Evolutionary conservation across 1,140 invertebrate species (phyloP), one percentile per base, ranked within the genome.

Genomic region (Ceratina australensis): DNA sequence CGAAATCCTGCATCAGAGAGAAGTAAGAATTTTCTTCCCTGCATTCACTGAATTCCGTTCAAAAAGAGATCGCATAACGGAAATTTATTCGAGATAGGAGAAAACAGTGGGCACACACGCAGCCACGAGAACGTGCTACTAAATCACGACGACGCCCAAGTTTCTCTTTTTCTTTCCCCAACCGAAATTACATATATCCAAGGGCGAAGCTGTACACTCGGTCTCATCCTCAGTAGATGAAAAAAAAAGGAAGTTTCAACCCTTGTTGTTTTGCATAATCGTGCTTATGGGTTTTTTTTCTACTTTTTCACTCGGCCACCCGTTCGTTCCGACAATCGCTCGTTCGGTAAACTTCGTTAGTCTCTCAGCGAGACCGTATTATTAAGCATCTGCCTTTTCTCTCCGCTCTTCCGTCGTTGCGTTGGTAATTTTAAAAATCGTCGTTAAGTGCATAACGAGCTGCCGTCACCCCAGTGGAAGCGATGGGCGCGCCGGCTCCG

Each of bases 271-370:
- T 68, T 56, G 65, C 65, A 68, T 68, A 68, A 68, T 68, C 24
- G 65, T 49, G 18, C 0, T 16, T 18, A 52, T 49, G 12, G n/a
- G 5, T 54, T 18, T 54, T 18, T 13, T 67, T 26, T 26, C 4
- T 49, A 24, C 22, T 54, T 52, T 54, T 20, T 4, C 33, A n/a
- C 47, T 26, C 33, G 63, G n/a, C 15, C 42, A 5, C 24, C 64
- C n/a, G 16, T n/a, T 10, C 47, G 65, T 33, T 50, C 18, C 47
- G 42, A 22, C 65, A 52, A 50, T 16, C 49, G 65, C 24, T 52
- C 22, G 65, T 67, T 67, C 65, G 65, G 65, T 50, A 52, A 67
- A 67, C 65, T 67, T 67, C 65, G 65, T 67, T 67, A 67, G 47
- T 13, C 63, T 65, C 47, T 65, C 63, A 24, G 22, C 20, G 63